These are phyloP conservation scores for Rhincodon typus DNA, from an alignment of 2,797 vertebrate genomes.

Conservation along the genomic window DNA sequence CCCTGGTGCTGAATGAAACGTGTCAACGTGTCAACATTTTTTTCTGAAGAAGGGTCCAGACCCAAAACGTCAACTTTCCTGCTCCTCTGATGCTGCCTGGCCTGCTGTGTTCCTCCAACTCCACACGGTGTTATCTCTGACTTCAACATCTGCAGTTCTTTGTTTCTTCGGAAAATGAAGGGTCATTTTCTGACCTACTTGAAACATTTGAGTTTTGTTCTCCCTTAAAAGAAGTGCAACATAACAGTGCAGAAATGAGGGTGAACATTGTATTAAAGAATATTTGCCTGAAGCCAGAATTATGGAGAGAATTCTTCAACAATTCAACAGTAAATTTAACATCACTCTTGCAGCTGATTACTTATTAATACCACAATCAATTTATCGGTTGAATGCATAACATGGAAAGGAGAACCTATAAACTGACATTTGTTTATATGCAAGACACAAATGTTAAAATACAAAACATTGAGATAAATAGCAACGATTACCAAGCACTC, in stretches of 20 bases:
- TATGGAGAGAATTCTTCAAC: not conserved
- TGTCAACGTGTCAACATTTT: too few relatives aligned
- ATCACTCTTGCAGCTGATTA: not conserved
- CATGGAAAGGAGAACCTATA: not conserved
- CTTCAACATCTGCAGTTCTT: too few relatives aligned
- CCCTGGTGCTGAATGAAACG: too few relatives aligned
- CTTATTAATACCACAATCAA: not conserved
- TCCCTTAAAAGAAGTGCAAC: not conserved
- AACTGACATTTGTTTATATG: not conserved
- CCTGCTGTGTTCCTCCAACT: too few relatives aligned
- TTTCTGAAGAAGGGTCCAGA: too few relatives aligned
- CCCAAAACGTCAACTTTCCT: too few relatives aligned
- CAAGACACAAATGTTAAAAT: not conserved
- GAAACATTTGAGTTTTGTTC: not conserved
- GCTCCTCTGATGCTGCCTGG: too few relatives aligned
- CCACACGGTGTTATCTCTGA: too few relatives aligned
- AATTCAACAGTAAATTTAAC: not conserved
- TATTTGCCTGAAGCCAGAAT: not conserved
- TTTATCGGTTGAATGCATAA: not conserved
- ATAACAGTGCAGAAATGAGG: not conserved
- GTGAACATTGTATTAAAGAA: not conserved
- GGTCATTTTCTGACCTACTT: not conserved
- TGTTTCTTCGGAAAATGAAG: not conserved
- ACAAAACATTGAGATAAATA: not conserved
- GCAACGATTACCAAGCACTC: too few relatives aligned